Conservation (phyloP, 2,113 vertebrate genomes). For the Zosterops lateralis region DNA sequence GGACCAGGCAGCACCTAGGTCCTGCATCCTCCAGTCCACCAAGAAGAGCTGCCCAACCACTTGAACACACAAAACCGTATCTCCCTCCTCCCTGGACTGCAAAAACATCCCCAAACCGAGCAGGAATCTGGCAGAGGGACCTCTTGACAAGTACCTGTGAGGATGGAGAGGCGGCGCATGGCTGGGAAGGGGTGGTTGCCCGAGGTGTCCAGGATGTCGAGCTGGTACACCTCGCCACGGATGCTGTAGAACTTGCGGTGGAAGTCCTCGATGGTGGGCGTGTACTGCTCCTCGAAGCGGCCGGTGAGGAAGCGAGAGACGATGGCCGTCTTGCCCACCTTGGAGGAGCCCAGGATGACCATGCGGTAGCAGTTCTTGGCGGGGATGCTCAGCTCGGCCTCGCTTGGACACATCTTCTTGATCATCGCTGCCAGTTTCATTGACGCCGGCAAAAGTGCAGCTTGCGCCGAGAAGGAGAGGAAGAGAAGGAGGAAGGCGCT, state of each 20-base stretch:
- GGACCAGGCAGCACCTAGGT: not conserved
- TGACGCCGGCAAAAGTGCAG: not conserved
- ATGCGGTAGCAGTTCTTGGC: conserved; percentile 96
- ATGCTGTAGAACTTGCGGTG: conserved; percentile 99
- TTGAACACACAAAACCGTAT: not conserved
- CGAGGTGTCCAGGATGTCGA: conserved; percentile 95
- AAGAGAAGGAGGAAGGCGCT: not conserved
- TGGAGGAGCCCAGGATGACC: conserved; percentile 97
- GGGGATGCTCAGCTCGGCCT: conserved; percentile 89
- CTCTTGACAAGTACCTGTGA: conserved; percentile 82
- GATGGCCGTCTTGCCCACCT: conserved; percentile 97
- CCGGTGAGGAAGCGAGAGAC: conserved; percentile 94
- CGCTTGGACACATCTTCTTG: conserved; percentile 91
- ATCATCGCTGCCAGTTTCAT: conserved; percentile 87
- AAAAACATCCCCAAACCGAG: not conserved
- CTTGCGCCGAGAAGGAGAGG: not conserved
- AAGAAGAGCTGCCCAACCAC: not conserved
- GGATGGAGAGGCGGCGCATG: conserved; percentile 95
- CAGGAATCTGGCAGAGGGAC: not conserved
- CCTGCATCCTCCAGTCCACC: not conserved
- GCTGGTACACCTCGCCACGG: conserved; percentile 92
- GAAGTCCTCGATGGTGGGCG: conserved; percentile 97
- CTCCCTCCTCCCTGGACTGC: not conserved
- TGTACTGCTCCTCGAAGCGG: conserved; percentile 95
- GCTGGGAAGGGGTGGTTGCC: conserved; percentile 96